phyloP scores from a whole-genome alignment of 2,888 invertebrate genomes.

The Lycaena phlaeas region DNA sequence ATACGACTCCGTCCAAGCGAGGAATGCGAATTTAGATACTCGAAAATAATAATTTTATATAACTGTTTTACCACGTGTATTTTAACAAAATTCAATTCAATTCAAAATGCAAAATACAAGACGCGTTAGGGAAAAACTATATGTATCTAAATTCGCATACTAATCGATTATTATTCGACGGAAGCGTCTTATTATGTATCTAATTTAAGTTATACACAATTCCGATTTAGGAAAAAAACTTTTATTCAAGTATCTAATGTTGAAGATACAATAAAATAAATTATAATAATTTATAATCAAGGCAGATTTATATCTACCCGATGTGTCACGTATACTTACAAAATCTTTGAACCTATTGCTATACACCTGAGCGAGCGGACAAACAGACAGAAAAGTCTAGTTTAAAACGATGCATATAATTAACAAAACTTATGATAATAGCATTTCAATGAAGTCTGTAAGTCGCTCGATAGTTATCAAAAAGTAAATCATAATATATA shows the following conservation, averaged over 20 bases:
- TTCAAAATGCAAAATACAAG: background rate
- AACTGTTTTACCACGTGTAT: no score
- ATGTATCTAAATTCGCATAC: background rate
- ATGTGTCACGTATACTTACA: conserved; percentile 49
- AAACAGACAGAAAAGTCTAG: conserved; percentile 50
- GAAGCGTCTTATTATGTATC: background rate
- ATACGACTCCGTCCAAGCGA: conserved; percentile 3
- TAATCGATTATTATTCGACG: conserved; percentile 1
- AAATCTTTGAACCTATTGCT: conserved; percentile 48
- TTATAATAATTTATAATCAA: conserved; percentile 18
- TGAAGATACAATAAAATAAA: conserved; percentile 15
- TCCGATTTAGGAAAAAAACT: conserved; percentile 12
- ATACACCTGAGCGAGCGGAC: conserved; percentile 57
- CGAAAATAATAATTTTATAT: no score
- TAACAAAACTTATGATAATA: conserved; percentile 21
- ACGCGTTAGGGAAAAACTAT: background rate
- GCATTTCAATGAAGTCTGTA: conserved; percentile 13
- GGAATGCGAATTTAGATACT: conserved; percentile 2
- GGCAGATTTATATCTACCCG: conserved; percentile 28
- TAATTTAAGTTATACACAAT: conserved; percentile 12
- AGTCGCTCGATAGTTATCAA: conserved; percentile 14
- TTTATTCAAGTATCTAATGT: conserved; percentile 17
- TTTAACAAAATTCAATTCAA: no score
- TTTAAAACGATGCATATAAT: conserved; percentile 35
- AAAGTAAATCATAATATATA: conserved; percentile 13